A percentile compares a stretch with the other conserved stretches of the same genome.
These are phyloP conservation scores for Chlorops oryzae DNA, from an alignment of 1,140 invertebrate species.

Conservation along the genomic window DNA sequence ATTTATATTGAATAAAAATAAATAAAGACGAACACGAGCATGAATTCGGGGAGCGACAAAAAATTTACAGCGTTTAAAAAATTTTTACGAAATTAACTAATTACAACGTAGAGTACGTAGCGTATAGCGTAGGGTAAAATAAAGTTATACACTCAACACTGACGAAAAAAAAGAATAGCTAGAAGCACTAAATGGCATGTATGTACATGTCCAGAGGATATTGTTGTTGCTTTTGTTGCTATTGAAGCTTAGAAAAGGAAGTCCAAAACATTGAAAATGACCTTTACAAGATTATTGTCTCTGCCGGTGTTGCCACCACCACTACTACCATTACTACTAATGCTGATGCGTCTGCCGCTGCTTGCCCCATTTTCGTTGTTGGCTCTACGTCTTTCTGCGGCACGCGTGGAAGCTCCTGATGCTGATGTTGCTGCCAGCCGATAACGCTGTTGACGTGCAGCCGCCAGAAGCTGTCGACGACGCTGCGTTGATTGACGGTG, in stretches of 20 bases:
- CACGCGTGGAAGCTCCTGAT: not conserved
- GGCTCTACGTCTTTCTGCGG: not conserved
- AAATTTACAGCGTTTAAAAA: too few species aligned
- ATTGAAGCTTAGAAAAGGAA: conserved; percentile 32
- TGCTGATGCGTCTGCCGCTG: not conserved
- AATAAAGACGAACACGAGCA: too few species aligned
- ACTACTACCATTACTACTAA: conserved; percentile 16
- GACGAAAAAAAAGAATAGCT: not conserved
- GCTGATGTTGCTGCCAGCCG: conserved; percentile 21
- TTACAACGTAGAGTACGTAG: too few species aligned
- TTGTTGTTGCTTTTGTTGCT: too few species aligned
- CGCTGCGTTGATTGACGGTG: conserved; percentile 27
- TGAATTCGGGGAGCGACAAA: too few species aligned
- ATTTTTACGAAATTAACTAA: too few species aligned
- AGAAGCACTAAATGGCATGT: not conserved
- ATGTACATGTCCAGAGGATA: too few species aligned
- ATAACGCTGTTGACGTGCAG: conserved; percentile 14
- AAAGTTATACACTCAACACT: too few species aligned
- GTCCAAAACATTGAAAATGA: conserved; percentile 44
- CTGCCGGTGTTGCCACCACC: conserved; percentile 18
- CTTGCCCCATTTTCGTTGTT: not conserved
- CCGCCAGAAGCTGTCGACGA: conserved; percentile 11
- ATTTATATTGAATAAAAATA: too few species aligned
- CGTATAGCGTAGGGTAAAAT: too few species aligned
- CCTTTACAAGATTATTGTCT: conserved; percentile 34